A percentile compares a stretch with the other conserved stretches of the same genome.
These are phyloP conservation scores for Oxyura jamaicensis DNA, from an alignment of 2,113 vertebrate genomes.

Conservation along the genomic window DNA sequence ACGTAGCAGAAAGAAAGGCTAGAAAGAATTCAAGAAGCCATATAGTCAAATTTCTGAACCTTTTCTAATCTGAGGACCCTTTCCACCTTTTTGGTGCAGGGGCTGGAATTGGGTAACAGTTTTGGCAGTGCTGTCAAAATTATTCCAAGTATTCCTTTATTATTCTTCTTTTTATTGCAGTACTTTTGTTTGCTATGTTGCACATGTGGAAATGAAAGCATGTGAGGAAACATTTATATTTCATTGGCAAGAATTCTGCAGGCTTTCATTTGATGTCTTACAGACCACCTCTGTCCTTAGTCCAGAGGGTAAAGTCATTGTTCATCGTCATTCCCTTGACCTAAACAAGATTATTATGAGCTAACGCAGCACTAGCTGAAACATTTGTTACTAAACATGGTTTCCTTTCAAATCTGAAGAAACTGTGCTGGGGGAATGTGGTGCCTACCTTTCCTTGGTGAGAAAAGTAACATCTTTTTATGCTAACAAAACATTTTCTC, in stretches of 20 bases:
- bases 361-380: background rate
- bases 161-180: background rate
- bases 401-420: background rate
- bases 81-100: fast-evolving
- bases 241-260: background rate
- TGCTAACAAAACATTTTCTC: background rate
- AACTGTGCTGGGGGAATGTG: background rate
- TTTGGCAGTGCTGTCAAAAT: background rate
- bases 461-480: background rate
- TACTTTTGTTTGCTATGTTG: background rate
- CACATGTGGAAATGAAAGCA: background rate
- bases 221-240: background rate
- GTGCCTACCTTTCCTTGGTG: background rate
- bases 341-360: background rate
- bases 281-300: background rate
- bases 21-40: background rate
- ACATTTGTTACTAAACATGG: background rate
- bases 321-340: background rate
- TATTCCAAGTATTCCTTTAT: background rate
- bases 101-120: background rate
- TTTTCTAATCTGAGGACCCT: background rate
- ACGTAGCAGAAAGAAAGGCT: background rate
- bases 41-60: background rate
- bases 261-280: background rate
- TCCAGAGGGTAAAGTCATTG: background rate